A percentile compares a stretch with the other conserved stretches of the same genome.
Evolutionary conservation across 1,140 invertebrate species (phyloP).

Genomic region (Tetramorium simillimum): DNA sequence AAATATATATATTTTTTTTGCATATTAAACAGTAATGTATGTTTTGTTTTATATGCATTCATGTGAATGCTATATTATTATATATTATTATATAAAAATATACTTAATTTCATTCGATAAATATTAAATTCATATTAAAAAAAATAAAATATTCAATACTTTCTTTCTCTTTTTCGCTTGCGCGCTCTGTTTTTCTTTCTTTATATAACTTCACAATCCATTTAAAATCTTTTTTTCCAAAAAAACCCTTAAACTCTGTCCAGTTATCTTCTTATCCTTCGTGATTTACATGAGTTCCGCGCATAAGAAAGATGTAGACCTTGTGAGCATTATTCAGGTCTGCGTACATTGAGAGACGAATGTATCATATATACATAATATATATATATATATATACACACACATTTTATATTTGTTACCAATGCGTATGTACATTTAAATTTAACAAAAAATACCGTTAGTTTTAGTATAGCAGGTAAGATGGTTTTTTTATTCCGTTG

Average conservation of each 20-base stretch:
- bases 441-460: constrained; percentile 75
- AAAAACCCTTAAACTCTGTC: constrained; percentile 3
- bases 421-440: constrained; percentile 79
- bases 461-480: constrained; percentile 72
- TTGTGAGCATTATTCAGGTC: background rate
- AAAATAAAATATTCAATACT: background rate
- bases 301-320: background rate
- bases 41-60: background rate
- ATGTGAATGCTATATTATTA: background rate
- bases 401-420: constrained; percentile 84
- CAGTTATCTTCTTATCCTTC: constrained; percentile 1
- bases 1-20: background rate
- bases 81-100: background rate
- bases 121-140: background rate
- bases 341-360: constrained; percentile 49
- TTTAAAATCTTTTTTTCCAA: background rate
- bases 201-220: background rate
- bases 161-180: background rate
- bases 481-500: constrained; percentile 63
- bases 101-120: background rate
- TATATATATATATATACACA: too few species aligned
- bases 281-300: constrained; percentile 34
- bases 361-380: constrained; percentile 37
- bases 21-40: background rate
- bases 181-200: background rate